These are phyloP conservation scores for Macroglossus sobrinus DNA, from an alignment of 2,113 vertebrate species.

Conservation along the genomic window DNA sequence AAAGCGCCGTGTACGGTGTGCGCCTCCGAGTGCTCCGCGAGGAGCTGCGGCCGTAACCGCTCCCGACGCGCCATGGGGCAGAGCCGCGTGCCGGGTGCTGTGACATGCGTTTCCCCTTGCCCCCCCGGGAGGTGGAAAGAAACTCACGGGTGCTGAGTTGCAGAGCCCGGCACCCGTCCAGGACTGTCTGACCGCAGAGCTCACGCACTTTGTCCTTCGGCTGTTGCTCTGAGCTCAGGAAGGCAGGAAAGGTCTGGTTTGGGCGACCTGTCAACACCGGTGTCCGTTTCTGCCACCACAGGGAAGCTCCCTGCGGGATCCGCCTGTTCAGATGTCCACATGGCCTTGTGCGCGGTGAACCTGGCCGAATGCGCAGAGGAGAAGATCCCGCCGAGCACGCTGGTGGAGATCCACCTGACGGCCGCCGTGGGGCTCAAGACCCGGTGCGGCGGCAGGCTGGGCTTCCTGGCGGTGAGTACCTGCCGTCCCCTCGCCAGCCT, in stretches of 20 bases:
- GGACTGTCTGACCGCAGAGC: neutral
- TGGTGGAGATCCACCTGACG: slow-evolving; percentile 94
- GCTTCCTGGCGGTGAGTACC: slow-evolving; percentile 90
- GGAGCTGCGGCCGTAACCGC: no score
- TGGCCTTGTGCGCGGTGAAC: slow-evolving; percentile 95
- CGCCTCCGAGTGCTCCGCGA: neutral
- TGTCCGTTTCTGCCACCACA: slow-evolving; percentile 63
- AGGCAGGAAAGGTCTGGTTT: neutral
- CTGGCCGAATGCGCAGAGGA: slow-evolving; percentile 93
- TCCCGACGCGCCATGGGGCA: no score
- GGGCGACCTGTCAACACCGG: neutral
- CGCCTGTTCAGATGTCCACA: slow-evolving; percentile 89
- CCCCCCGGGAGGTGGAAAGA: neutral
- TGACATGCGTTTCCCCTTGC: neutral
- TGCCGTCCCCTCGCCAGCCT: neutral
- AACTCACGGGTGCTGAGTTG: neutral
- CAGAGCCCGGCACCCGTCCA: neutral
- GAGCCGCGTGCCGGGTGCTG: no score
- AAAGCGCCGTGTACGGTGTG: neutral
- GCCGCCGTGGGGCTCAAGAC: slow-evolving; percentile 92
- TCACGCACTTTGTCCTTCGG: neutral
- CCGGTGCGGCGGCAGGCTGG: slow-evolving; percentile 89
- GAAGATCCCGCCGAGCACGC: slow-evolving; percentile 90
- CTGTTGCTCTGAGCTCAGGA: neutral
- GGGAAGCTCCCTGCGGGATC: slow-evolving; percentile 92